These are phyloP conservation scores for Hestina assimilis DNA, from an alignment of 1,140 invertebrate genomes.

Conservation along the genomic window DNA sequence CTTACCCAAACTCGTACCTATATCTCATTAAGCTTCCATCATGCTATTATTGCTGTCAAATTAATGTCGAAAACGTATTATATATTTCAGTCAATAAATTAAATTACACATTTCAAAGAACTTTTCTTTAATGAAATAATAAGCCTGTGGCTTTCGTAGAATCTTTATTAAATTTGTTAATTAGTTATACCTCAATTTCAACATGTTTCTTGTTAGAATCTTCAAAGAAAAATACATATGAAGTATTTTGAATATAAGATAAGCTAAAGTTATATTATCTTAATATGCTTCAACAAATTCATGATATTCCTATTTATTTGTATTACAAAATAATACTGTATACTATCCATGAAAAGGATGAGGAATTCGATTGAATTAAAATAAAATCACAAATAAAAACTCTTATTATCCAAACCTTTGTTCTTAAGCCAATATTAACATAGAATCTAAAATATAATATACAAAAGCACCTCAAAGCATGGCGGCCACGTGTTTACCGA, in stretches of 20 bases:
- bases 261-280: neutral
- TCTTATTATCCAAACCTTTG: neutral
- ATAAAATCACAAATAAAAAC: too few species aligned
- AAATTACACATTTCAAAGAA: neutral
- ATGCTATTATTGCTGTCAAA: too few species aligned
- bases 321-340: too few species aligned
- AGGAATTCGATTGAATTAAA: too few species aligned
- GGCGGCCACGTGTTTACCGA: constrained; percentile 35
- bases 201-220: neutral
- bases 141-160: neutral
- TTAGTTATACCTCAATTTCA: neutral
- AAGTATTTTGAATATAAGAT: neutral
- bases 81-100: neutral
- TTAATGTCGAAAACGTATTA: too few species aligned
- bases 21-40: too few species aligned
- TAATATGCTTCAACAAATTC: neutral
- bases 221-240: neutral
- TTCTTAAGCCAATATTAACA: neutral
- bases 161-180: neutral
- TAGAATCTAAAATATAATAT: neutral
- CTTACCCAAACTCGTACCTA: neutral
- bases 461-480: constrained; percentile 20
- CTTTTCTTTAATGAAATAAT: neutral
- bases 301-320: too few species aligned
- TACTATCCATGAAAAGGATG: too few species aligned